phyloP scores from a whole-genome alignment of 1,140 invertebrate genomes.

The Pinna nobilis region DNA sequence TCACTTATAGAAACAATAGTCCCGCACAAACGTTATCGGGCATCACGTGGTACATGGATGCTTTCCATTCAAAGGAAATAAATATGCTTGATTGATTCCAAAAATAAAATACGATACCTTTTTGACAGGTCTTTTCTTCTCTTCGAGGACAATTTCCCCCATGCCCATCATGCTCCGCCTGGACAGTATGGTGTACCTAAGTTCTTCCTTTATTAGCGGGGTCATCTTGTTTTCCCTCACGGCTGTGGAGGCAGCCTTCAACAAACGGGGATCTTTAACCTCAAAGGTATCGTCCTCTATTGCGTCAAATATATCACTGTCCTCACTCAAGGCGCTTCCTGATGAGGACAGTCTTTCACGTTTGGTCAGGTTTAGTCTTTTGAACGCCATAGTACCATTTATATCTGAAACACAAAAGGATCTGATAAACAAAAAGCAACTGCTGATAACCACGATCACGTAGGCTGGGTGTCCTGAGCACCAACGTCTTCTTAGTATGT shows the following conservation, averaged over 20 bases:
- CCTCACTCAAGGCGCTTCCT: slow-evolving; percentile 18
- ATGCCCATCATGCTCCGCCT: slow-evolving; percentile 12
- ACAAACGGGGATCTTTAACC: slow-evolving; percentile 2
- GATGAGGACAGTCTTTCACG: slow-evolving; percentile 20
- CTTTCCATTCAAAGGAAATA: not conserved
- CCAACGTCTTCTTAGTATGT: no score
- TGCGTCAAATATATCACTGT: not conserved
- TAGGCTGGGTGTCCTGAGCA: no score
- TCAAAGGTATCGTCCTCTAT: slow-evolving; percentile 1
- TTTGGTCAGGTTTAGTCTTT: no score
- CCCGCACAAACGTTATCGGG: no score
- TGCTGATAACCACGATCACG: no score
- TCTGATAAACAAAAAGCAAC: no score
- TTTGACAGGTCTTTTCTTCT: slow-evolving; percentile 18
- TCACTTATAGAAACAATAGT: no score
- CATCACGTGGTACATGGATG: no score
- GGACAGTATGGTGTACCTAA: slow-evolving; percentile 17
- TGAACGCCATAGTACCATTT: no score
- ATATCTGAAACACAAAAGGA: no score
- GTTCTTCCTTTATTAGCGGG: slow-evolving; percentile 29
- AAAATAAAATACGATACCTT: not conserved
- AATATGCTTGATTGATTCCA: not conserved
- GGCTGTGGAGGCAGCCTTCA: not conserved
- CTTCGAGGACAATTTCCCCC: slow-evolving; percentile 17
- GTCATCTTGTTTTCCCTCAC: not conserved